Conservation (phyloP, 2,113 vertebrate genomes). For the Burhinus bistriatus region DNA sequence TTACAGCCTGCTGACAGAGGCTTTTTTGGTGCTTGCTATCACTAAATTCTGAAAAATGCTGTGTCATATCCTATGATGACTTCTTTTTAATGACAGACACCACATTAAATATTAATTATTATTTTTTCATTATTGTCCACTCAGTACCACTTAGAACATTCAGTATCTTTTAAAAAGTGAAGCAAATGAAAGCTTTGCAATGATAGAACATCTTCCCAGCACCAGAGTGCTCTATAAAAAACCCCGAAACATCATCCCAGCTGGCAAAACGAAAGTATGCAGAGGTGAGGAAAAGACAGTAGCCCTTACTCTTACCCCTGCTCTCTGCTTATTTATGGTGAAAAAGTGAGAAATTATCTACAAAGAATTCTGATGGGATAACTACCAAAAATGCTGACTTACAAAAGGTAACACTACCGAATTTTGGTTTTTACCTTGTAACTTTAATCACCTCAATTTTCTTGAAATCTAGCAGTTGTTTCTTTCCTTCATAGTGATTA, state of each 20-base stretch:
- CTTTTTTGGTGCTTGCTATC: not conserved
- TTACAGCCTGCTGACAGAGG: not conserved
- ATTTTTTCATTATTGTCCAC: not conserved
- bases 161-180: not conserved
- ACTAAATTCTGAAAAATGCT: not conserved
- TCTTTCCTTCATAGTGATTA: constrained; percentile 75
- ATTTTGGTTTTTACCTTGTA: constrained; percentile 56
- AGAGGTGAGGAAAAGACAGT: not conserved
- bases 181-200: not conserved
- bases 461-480: constrained; percentile 73
- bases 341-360: not conserved
- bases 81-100: not conserved
- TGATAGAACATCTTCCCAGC: not conserved
- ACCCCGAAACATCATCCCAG: not conserved
- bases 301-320: not conserved
- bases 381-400: not conserved
- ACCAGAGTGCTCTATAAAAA: not conserved
- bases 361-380: not conserved
- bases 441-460: constrained; percentile 77
- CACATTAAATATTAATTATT: not conserved
- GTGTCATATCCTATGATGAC: not conserved
- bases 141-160: not conserved
- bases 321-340: not conserved
- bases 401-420: constrained; percentile 6
- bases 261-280: not conserved